These are phyloP conservation scores for Agonopterix subpropinquella DNA, from an alignment of 2,888 invertebrate genomes.

Conservation along the genomic window DNA sequence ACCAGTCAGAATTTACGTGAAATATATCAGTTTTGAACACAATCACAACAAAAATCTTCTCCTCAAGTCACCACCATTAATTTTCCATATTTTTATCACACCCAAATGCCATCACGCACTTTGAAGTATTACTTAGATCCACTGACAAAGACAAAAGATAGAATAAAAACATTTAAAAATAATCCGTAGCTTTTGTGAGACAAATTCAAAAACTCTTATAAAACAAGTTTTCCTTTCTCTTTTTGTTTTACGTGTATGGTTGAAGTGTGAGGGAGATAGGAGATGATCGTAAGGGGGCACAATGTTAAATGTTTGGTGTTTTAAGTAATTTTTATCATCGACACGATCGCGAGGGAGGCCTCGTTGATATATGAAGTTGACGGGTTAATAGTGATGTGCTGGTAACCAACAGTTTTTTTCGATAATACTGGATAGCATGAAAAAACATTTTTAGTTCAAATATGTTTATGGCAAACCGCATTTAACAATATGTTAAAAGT, in stretches of 20 bases:
- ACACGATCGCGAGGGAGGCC: constrained; percentile 68
- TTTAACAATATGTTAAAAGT: too few relatives aligned
- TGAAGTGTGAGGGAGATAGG: constrained; percentile 35
- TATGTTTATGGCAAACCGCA: too few relatives aligned
- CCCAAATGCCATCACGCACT: constrained; percentile 52
- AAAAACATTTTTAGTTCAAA: too few relatives aligned
- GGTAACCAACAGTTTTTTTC: constrained; percentile 1
- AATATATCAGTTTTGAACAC: constrained; percentile 30
- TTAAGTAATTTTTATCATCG: constrained; percentile 74
- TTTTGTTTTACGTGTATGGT: constrained; percentile 16
- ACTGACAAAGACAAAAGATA: constrained; percentile 50
- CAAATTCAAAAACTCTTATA: constrained; percentile 30
- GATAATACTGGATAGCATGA: not conserved
- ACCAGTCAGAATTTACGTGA: not conserved
- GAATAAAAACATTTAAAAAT: constrained; percentile 31
- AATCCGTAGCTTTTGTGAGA: constrained; percentile 23
- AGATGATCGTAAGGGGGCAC: constrained; percentile 43
- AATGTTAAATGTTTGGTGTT: constrained; percentile 71
- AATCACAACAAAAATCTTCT: constrained; percentile 29
- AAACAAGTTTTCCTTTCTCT: constrained; percentile 16
- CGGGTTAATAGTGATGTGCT: constrained; percentile 47
- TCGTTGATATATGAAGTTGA: constrained; percentile 64
- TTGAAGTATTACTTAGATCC: constrained; percentile 50
- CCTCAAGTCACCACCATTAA: constrained; percentile 34
- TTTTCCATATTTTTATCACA: constrained; percentile 53